Percentiles rank a stretch among this genome's conserved stretches.
Conservation (phyloP, 2,888 invertebrate genomes). For the Pyrochroa serraticornis region DNA sequence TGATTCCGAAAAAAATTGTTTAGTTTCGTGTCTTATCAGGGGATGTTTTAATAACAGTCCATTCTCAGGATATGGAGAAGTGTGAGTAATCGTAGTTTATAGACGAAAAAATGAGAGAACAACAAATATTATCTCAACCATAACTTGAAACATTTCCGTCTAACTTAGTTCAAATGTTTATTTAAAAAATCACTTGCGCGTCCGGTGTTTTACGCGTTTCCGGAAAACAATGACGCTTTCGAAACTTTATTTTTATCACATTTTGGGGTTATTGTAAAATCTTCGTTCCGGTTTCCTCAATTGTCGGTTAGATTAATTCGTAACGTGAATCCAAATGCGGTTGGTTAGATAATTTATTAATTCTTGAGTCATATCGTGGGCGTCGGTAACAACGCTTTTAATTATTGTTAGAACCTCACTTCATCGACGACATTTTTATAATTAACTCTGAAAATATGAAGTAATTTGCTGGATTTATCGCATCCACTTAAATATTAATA, state of each 20-base stretch:
- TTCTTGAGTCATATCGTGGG: constrained; percentile 12
- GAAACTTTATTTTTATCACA: constrained; percentile 20
- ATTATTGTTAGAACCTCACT: not conserved
- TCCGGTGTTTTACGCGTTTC: constrained; percentile 36
- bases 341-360: constrained; percentile 4
- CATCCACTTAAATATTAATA: constrained; percentile 24
- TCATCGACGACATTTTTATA: constrained; percentile 17
- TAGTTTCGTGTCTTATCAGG: too few species aligned
- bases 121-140: constrained; percentile 39
- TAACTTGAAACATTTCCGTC: constrained; percentile 40
- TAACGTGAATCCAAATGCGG: not conserved
- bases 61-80: constrained; percentile 4
- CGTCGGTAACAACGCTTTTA: constrained; percentile 13
- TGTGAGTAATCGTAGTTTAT: constrained; percentile 27
- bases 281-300: constrained; percentile 12
- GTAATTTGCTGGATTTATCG: constrained; percentile 15
- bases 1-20: too few species aligned
- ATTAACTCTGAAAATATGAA: constrained; percentile 7
- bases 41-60: too few species aligned
- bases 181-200: constrained; percentile 32
- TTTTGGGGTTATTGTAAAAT: constrained; percentile 5
- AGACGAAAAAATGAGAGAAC: constrained; percentile 31
- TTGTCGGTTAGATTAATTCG: not conserved
- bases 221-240: constrained; percentile 25
- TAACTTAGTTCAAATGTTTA: constrained; percentile 43